Evolutionary conservation across 2,113 vertebrate species (phyloP), one percentile per base, ranked within the genome.

Genomic region (Callopanchax toddi): DNA sequence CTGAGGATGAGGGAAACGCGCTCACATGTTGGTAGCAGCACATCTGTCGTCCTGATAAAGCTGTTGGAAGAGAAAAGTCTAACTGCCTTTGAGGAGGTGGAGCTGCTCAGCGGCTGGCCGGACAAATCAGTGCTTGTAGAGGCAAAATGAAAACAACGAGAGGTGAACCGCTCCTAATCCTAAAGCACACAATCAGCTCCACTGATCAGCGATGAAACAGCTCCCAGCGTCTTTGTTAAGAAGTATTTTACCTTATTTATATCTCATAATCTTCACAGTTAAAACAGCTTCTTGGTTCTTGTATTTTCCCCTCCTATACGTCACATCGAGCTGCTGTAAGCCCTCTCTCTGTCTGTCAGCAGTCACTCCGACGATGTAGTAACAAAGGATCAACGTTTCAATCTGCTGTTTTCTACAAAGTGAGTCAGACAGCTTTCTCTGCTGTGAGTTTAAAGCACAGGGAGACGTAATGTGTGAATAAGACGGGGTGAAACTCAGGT

Each of bases 331-430:
- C 42, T 45, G 50, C 69, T 51, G 1, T 37, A 0, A 53, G 61
- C 57, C 62, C 60, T 73, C 23, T 46, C 1, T 5, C 18, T 57
- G 71, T 89, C 90, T 89, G 84, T 92, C 91, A 87, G 86, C 86
- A 77, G 85, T 76, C 80, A 79, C 82, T 89, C 67, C 17, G 67
- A 1, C 53, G 49, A 64, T 86, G 80, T 81, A 84, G 72, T 82
- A 89, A 86, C 79, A 86, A 86, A 70, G 79, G 84, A 86, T 90
- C 86, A 89, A 78, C 84, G n/a, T 76, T 76, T 89, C 85, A 76
- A 76, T 81, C 74, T 74, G 26, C 68, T 74, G 73, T 88, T 84
- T 37, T 77, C 10, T 64, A 82, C 68, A 67, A 75, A 60, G 78
- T 81, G 82, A 74, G 39, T 71, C 60, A 81, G 75, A 87, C 61